These are phyloP conservation scores for Hipposideros larvatus DNA, from an alignment of 2,797 vertebrate genomes.

Conservation along the genomic window DNA sequence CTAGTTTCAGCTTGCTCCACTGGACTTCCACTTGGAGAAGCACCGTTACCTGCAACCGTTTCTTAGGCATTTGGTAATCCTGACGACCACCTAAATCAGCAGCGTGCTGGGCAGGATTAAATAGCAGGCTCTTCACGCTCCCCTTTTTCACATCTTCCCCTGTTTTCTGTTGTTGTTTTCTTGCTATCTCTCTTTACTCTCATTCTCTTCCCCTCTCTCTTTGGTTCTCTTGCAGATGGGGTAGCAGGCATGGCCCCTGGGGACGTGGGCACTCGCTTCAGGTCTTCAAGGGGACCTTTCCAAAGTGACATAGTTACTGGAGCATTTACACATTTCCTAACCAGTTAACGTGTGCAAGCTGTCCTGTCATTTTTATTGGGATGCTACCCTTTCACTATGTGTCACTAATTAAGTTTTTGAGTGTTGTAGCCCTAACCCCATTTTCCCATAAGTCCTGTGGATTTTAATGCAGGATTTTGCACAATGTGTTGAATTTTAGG, in stretches of 20 bases:
- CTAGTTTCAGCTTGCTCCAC: background rate
- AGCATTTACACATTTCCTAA: background rate
- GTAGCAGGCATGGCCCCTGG: accelerated
- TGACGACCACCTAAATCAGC: too few relatives aligned
- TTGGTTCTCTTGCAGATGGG: background rate
- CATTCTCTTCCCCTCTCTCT: background rate
- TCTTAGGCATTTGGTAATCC: background rate
- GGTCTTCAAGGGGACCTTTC: background rate
- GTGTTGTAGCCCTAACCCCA: too few relatives aligned
- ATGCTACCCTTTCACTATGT: too few relatives aligned
- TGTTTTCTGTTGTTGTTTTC: background rate
- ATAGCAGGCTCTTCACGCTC: accelerated
- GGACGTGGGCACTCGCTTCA: accelerated
- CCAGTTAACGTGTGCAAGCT: too few relatives aligned
- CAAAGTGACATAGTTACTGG: accelerated
- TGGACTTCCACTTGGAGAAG: background rate
- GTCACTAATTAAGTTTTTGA: background rate
- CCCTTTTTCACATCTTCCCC: background rate
- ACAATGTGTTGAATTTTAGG: accelerated
- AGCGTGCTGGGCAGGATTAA: accelerated
- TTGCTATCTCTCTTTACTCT: background rate
- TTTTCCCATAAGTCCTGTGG: background rate
- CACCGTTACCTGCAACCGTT: too few relatives aligned
- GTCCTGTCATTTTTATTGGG: too few relatives aligned
- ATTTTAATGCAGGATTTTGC: background rate